phyloP scores from a whole-genome alignment of 2,888 invertebrate species.

The Ligdia adustata region DNA sequence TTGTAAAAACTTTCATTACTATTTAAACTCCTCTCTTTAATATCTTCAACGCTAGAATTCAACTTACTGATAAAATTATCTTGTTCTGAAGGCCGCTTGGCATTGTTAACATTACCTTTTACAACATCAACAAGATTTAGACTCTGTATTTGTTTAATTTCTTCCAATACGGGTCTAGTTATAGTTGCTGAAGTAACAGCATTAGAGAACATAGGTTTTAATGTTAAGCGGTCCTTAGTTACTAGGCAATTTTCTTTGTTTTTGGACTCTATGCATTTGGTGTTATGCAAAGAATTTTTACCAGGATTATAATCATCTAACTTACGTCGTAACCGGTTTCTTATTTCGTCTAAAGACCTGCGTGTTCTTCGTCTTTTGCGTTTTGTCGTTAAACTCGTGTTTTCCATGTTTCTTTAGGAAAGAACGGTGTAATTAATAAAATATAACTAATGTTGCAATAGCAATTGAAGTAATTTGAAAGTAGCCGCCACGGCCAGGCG shows the following conservation, averaged over 20 bases:
- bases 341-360: conserved; percentile 65
- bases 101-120: conserved; percentile 20
- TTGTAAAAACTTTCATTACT: conserved; percentile 5
- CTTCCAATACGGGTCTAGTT: conserved; percentile 53
- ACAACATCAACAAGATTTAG: conserved; percentile 31
- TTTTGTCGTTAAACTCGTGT: conserved; percentile 43
- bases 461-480: no score
- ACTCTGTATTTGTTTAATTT: conserved; percentile 42
- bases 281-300: conserved; percentile 4
- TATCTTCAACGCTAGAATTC: not conserved
- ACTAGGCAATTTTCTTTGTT: conserved; percentile 36
- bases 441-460: no score
- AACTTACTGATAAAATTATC: not conserved
- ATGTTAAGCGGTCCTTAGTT: conserved; percentile 61
- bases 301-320: not conserved
- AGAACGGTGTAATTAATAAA: no score
- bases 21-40: not conserved
- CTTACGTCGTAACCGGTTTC: conserved; percentile 53
- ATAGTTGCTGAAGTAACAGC: conserved; percentile 67
- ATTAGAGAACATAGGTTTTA: conserved; percentile 60
- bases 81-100: not conserved
- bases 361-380: conserved; percentile 68
- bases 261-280: conserved; percentile 20
- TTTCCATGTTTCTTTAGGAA: conserved; percentile 56
- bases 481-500: no score